Evolutionary conservation across 2,888 invertebrate genomes (phyloP), one percentile per base, ranked within the genome.

Genomic region (Dryadula phaetusa): DNA sequence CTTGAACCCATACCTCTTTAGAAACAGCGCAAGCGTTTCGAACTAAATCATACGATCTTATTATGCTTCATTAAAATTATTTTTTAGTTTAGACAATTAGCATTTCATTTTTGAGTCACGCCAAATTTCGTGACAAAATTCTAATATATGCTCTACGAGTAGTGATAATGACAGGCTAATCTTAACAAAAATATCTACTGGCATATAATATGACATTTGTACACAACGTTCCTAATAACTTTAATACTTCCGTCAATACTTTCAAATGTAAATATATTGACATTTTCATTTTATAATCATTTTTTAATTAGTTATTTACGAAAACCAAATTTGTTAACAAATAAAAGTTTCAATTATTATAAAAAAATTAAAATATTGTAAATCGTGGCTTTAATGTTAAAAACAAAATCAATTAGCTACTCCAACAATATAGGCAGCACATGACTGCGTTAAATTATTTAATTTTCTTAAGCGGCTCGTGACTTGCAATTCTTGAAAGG

Each of bases 401-500:
- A 3, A 52, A 32, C 3, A 28, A 25, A 25, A 32, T 28, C 32
- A 60, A 60, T n/a, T 53, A n/a, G 6, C n/a, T 16, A 18, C n/a
- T 32, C 32, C 6, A 28, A 44, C 14, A 60, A 60, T 60, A 60
- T 16, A 25, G 34, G 37, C 37, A 62, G 49, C 60, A 60, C 44
- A 25, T 46, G 28, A 46, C 14, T 60, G 10, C 0, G 16, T 60
- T 32, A 14, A 28, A 42, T 28, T 16, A 42, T 42, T 28, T 44
- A 16, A 25, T 32, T 60, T 60, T 44, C 28, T 16, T 28, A 44
- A 42, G 18, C 42, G 18, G 28, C 60, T 52, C 42, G 40, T 42
- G 40, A 62, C 52, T 62, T 52, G 34, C 40, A 40, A 52, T 16
- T 52, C 62, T 40, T 37, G 52, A 40, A 40, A 25, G 25, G 52